These are phyloP conservation scores for Glyphotaelius pellucidus DNA, from an alignment of 2,888 invertebrate genomes.

Conservation along the genomic window DNA sequence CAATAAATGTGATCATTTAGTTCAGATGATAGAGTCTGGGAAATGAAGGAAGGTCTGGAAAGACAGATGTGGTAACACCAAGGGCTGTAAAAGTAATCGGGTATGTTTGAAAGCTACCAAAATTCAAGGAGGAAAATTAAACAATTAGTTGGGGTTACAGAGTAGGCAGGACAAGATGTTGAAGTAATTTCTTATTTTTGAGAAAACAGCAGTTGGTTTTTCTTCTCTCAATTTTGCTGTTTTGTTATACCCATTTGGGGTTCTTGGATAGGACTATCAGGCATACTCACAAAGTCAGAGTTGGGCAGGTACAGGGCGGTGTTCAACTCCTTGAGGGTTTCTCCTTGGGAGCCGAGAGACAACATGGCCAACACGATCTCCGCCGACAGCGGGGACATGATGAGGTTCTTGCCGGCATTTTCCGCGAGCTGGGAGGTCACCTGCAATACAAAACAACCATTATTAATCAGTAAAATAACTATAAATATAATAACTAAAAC, in stretches of 20 bases:
- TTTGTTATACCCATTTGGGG: not conserved
- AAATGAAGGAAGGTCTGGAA: no score
- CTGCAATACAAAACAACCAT: constrained; percentile 68
- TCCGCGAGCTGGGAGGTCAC: constrained; percentile 70
- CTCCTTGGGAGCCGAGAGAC: constrained; percentile 71
- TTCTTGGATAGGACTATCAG: not conserved
- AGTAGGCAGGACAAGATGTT: not conserved
- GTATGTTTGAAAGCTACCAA: not conserved
- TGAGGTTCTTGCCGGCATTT: constrained; percentile 72
- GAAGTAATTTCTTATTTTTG: not conserved
- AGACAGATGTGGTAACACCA: not conserved
- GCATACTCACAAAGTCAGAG: constrained; percentile 69
- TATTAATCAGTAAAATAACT: not conserved
- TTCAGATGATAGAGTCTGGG: not conserved
- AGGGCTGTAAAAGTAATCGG: not conserved
- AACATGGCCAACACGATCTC: constrained; percentile 73
- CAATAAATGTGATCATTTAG: not conserved
- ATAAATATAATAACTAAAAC: not conserved
- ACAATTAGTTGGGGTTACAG: not conserved
- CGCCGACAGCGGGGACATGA: constrained; percentile 76
- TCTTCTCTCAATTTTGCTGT: not conserved
- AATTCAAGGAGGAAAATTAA: not conserved
- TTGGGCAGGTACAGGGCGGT: constrained; percentile 70
- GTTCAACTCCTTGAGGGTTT: constrained; percentile 72
- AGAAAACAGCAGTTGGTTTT: not conserved